Base-by-base conservation (phyloP, 2,888 invertebrate species). In the Melipona beecheii region DNA sequence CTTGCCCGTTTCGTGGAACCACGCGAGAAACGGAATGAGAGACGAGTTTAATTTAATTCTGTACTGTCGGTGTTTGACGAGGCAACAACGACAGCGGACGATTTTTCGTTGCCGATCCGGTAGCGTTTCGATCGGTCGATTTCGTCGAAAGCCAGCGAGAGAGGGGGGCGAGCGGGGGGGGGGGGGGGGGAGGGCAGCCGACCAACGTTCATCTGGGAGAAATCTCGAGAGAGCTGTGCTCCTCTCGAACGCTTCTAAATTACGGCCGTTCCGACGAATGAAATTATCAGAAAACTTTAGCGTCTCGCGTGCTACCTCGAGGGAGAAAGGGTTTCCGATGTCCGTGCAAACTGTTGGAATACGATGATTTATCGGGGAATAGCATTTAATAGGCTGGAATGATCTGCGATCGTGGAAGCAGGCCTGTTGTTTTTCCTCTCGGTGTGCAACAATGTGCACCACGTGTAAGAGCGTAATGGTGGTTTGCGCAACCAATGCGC, bases 21-120 rank as follows among this genome's bases (percentile, higher is more conserved):
- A 75, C 87, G 86, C 83, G 74, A 71, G 83, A 78, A 79, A 77
- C 76, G 76, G 78, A 82, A 78, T 36, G n/a, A 85, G 86, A 87
- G 87, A 62, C 24, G 84, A 90, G 90, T 91, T 91, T 91, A 87
- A 92, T 92, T 92, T 90, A 85, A 91, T 92, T 91, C 91, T 85
- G 87, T 81, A 80, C 60, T 77, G 73, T 84, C 56, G 56, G n/a
- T 56, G 80, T 83, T 86, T 78, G 87, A 88, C 78, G 62, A 88
- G 73, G 71, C 75, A 19, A 58, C 75, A 9, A 62, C 43, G 60
- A 19, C 68, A 70, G 54, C n/a, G 49, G 74, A 71, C 68, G 79
- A 79, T 82, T 85, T 82, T 82, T 73, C 73, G 62, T 79, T 76
- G 69, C 24, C 43, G 43, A 43, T 43, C 43, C 43, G 36, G 36